A percentile compares a stretch with the other conserved stretches of the same genome.
Evolutionary conservation across 2,113 vertebrate species (phyloP).

Genomic region (Takifugu flavidus): DNA sequence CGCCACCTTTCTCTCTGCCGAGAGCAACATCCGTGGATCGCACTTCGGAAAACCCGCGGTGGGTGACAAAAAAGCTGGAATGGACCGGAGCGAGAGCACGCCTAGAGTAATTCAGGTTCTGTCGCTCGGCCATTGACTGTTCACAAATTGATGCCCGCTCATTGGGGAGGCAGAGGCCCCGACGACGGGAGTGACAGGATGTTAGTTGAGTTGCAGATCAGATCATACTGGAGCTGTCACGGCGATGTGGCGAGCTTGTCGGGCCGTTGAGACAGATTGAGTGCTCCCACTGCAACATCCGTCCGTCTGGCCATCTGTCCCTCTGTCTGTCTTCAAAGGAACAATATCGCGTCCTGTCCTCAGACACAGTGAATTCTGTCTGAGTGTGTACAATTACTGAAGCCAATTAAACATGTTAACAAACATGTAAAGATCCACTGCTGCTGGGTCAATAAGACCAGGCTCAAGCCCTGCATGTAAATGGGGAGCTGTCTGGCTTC

Average conservation of each 20-base stretch:
- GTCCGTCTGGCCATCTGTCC: not conserved
- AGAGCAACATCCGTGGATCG: slow-evolving; percentile 17
- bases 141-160: slow-evolving; percentile 54
- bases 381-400: slow-evolving; percentile 65
- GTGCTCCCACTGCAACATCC: slow-evolving; percentile 41
- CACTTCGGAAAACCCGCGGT: no score
- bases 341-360: no score
- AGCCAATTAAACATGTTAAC: slow-evolving; percentile 77
- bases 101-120: slow-evolving; percentile 51
- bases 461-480: slow-evolving; percentile 59
- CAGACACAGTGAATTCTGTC: no score
- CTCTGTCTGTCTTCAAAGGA: not conserved
- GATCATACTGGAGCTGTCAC: slow-evolving; percentile 66
- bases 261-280: slow-evolving; percentile 72
- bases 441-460: slow-evolving; percentile 66
- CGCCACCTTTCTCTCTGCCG: slow-evolving; percentile 31
- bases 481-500: slow-evolving; percentile 61
- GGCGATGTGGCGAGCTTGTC: slow-evolving; percentile 52
- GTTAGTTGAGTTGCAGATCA: slow-evolving; percentile 68
- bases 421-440: slow-evolving; percentile 78
- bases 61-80: slow-evolving; percentile 3
- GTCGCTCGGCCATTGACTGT: slow-evolving; percentile 43
- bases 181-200: slow-evolving; percentile 52
- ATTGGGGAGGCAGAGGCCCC: slow-evolving; percentile 39
- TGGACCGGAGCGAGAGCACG: not conserved